Percentiles rank a stretch among this genome's conserved stretches.
phyloP scores from a whole-genome alignment of 2,797 vertebrate species.

The Sarcoramphus papa region DNA sequence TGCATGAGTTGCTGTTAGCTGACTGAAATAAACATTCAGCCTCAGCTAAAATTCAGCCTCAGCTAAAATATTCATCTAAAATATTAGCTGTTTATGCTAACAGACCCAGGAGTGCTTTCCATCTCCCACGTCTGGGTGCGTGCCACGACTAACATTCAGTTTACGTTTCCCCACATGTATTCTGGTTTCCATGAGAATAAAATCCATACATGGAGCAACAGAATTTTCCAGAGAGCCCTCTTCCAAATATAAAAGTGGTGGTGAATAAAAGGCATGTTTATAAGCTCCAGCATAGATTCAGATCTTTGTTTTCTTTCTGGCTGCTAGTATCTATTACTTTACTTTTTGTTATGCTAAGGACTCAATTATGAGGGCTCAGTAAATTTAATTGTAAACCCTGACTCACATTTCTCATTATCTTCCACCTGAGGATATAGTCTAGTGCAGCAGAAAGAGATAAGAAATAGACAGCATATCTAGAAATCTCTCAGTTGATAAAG shows the following conservation, averaged over 20 bases:
- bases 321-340: neutral
- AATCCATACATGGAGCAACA: neutral
- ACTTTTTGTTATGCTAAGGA: neutral
- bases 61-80: neutral
- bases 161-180: neutral
- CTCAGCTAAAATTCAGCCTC: neutral
- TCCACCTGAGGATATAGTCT: neutral
- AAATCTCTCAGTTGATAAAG: neutral
- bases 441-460: neutral
- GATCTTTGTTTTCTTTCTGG: neutral
- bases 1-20: neutral
- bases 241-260: neutral
- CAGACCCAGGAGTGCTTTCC: neutral
- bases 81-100: neutral
- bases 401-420: neutral
- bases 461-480: neutral
- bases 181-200: neutral
- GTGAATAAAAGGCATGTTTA: neutral
- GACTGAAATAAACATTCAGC: neutral
- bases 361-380: neutral
- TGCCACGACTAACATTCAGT: neutral
- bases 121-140: neutral
- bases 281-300: neutral
- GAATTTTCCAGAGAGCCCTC: neutral
- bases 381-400: neutral